Evolutionary conservation across 2,888 invertebrate genomes (phyloP).

Genomic region (Bombyx huttoni): DNA sequence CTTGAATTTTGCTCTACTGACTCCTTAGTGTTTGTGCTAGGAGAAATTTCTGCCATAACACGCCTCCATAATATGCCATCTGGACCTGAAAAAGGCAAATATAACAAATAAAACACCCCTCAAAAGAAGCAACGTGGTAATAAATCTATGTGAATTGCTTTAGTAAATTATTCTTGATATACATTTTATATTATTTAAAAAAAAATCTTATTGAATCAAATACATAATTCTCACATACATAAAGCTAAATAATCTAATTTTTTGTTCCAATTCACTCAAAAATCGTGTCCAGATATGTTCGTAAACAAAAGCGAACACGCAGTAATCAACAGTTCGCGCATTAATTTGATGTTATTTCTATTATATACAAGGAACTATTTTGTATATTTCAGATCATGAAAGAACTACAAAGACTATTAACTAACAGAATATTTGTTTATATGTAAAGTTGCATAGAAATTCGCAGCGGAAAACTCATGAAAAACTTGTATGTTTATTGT

Average conservation of each 20-base stretch:
- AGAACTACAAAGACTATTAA: slow-evolving; percentile 17
- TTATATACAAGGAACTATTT: slow-evolving; percentile 12
- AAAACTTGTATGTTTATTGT: slow-evolving; percentile 63
- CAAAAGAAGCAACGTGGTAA: slow-evolving; percentile 28
- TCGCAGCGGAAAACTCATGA: slow-evolving; percentile 68
- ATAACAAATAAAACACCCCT: slow-evolving; percentile 13
- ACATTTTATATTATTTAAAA: background rate
- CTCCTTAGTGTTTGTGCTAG: slow-evolving; percentile 24
- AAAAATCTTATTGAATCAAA: background rate
- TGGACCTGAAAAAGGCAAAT: slow-evolving; percentile 43
- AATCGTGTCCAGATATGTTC: slow-evolving; percentile 32
- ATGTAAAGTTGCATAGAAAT: slow-evolving; percentile 42
- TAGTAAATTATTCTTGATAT: background rate
- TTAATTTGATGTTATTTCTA: slow-evolving; percentile 33
- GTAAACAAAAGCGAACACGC: slow-evolving; percentile 54
- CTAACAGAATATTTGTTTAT: slow-evolving; percentile 32
- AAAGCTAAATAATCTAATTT: slow-evolving; percentile 15
- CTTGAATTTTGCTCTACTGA: slow-evolving; percentile 17
- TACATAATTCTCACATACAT: slow-evolving; percentile 5
- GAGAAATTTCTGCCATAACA: slow-evolving; percentile 31
- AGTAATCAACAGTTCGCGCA: slow-evolving; percentile 49
- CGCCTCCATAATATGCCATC: slow-evolving; percentile 31
- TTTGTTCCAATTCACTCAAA: slow-evolving; percentile 29
- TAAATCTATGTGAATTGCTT: slow-evolving; percentile 8
- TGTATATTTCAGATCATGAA: slow-evolving; percentile 15